Conservation (phyloP, 1,140 invertebrate genomes). For the Drosophila arizonae region DNA sequence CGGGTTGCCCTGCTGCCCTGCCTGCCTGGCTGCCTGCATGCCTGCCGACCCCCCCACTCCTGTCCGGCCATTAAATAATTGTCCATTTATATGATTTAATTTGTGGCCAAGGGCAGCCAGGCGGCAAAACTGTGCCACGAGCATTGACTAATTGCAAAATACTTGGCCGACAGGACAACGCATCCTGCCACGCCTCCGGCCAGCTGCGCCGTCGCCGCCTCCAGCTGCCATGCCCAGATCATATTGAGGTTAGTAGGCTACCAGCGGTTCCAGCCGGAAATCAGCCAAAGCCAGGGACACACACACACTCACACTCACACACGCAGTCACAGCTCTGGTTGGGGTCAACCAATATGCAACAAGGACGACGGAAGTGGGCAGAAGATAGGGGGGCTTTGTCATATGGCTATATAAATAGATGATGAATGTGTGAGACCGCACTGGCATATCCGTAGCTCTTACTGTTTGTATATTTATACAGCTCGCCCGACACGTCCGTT, state of each 20-base stretch:
- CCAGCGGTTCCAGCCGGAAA: slow-evolving; percentile 34
- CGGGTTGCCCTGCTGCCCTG: not conserved
- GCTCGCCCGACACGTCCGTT: slow-evolving; percentile 4
- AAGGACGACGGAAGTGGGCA: not conserved
- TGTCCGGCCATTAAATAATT: slow-evolving; percentile 74
- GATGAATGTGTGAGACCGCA: slow-evolving; percentile 63
- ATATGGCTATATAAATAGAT: slow-evolving; percentile 58
- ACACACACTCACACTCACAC: not conserved
- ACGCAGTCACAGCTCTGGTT: slow-evolving; percentile 13
- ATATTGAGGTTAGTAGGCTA: slow-evolving; percentile 69
- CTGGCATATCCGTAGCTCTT: slow-evolving; percentile 40
- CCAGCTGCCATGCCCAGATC: not conserved
- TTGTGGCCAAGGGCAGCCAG: slow-evolving; percentile 65
- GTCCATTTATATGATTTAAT: slow-evolving; percentile 80
- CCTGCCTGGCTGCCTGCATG: too few species aligned
- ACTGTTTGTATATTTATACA: slow-evolving; percentile 33
- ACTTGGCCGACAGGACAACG: slow-evolving; percentile 15
- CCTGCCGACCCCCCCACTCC: not conserved
- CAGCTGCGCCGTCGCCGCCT: not conserved
- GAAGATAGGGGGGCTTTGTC: not conserved
- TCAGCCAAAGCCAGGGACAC: slow-evolving; percentile 28
- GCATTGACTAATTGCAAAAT: slow-evolving; percentile 70
- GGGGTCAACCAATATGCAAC: slow-evolving; percentile 18
- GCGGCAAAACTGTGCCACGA: slow-evolving; percentile 53
- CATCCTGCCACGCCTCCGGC: not conserved